Conservation (phyloP, 53 echinoderm and acorn worm genomes). For the Paelopatides confundens region DNA sequence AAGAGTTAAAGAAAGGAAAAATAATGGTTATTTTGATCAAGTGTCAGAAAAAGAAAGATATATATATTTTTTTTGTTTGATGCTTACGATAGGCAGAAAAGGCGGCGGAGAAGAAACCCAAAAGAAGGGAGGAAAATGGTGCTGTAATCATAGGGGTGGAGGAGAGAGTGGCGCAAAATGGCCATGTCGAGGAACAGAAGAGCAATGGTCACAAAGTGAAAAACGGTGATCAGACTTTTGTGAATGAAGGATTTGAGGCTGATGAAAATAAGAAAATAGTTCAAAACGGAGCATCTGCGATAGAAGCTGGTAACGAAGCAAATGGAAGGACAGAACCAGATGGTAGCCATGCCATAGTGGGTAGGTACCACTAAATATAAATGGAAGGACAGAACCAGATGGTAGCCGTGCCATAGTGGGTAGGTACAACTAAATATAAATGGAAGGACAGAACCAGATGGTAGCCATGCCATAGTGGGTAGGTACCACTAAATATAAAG, state of each 20-base stretch:
- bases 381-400: background rate
- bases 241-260: constrained; percentile 30
- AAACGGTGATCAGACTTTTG: background rate
- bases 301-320: background rate
- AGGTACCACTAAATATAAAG: background rate
- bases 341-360: background rate
- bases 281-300: background rate
- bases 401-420: background rate
- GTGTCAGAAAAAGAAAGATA: no score
- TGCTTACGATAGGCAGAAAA: background rate
- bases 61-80: background rate
- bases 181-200: background rate
- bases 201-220: background rate
- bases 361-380: background rate
- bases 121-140: constrained; percentile 40
- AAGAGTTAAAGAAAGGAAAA: constrained; percentile 49
- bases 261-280: background rate
- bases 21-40: no score
- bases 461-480: background rate
- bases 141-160: background rate
- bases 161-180: background rate
- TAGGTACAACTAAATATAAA: background rate
- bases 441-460: background rate
- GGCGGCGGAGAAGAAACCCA: background rate
- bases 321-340: constrained; percentile 5